Conservation (phyloP, 2,797 vertebrate genomes). For the Thamnophis elegans region DNA sequence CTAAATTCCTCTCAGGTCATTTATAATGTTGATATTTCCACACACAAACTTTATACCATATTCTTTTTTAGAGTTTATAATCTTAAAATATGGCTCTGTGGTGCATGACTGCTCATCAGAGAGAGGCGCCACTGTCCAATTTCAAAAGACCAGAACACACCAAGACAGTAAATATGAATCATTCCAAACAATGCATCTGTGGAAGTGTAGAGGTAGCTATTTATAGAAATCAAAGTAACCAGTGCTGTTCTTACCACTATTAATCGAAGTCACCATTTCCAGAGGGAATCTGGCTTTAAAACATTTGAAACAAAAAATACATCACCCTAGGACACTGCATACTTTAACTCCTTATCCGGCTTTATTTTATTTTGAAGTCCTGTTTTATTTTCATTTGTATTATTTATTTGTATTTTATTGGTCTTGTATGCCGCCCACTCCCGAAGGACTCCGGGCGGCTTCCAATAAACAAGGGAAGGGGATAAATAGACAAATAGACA, state of each 20-base stretch:
- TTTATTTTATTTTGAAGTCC: neutral
- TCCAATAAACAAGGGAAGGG: too few relatives aligned
- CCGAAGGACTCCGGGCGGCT: too few relatives aligned
- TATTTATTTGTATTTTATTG: too few relatives aligned
- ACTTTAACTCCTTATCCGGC: neutral
- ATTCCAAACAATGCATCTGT: neutral
- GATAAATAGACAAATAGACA: too few relatives aligned
- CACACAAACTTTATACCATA: neutral
- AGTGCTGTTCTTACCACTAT: neutral
- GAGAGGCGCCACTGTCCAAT: neutral
- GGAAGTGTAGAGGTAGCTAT: neutral
- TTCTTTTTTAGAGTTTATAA: neutral
- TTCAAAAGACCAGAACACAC: neutral
- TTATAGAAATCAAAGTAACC: neutral
- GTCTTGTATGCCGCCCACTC: too few relatives aligned
- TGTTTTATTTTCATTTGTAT: neutral
- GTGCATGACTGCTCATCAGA: neutral
- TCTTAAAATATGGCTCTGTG: neutral
- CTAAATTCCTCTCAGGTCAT: neutral
- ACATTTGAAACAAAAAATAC: neutral
- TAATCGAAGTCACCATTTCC: neutral
- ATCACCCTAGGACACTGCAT: neutral
- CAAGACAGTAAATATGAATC: neutral
- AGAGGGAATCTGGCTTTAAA: neutral
- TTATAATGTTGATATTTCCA: neutral